Evolutionary conservation across 1,140 invertebrate genomes (phyloP).

Genomic region (Goniozus legneri): DNA sequence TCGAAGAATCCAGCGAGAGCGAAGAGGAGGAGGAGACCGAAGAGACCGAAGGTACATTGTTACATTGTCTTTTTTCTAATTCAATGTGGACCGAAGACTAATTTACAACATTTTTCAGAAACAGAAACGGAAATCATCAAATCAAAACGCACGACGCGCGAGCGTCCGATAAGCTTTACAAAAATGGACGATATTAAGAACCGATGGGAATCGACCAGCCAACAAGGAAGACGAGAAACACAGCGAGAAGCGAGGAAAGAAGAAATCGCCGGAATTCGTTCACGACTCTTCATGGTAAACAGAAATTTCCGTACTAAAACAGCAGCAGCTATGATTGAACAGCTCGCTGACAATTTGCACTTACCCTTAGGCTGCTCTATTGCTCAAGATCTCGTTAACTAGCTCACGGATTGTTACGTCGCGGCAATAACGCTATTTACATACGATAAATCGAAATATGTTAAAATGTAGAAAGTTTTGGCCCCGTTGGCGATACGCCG

Average conservation of each 20-base stretch:
- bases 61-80: too few species aligned
- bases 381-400: too few species aligned
- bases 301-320: too few species aligned
- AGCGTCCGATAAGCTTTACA: conserved; percentile 75
- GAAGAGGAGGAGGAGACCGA: conserved; percentile 58
- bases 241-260: conserved; percentile 79
- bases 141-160: conserved; percentile 57
- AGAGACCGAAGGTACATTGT: conserved; percentile 52
- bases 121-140: conserved; percentile 54
- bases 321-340: too few species aligned
- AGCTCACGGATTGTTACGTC: too few species aligned
- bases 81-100: too few species aligned
- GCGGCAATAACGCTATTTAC: too few species aligned
- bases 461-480: too few species aligned
- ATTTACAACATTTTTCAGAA: conserved; percentile 32
- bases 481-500: too few species aligned
- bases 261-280: conserved; percentile 81
- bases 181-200: conserved; percentile 82
- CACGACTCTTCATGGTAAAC: conserved; percentile 77
- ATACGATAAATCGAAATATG: too few species aligned
- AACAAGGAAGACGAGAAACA: conserved; percentile 63
- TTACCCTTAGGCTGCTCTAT: too few species aligned
- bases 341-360: too few species aligned
- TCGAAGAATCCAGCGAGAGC: conserved; percentile 62
- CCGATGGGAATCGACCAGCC: conserved; percentile 69